Percentiles rank a stretch among this genome's conserved stretches.
These are phyloP conservation scores for Arctocebus calabarensis DNA, from an alignment of 2,797 vertebrate genomes.

Conservation along the genomic window DNA sequence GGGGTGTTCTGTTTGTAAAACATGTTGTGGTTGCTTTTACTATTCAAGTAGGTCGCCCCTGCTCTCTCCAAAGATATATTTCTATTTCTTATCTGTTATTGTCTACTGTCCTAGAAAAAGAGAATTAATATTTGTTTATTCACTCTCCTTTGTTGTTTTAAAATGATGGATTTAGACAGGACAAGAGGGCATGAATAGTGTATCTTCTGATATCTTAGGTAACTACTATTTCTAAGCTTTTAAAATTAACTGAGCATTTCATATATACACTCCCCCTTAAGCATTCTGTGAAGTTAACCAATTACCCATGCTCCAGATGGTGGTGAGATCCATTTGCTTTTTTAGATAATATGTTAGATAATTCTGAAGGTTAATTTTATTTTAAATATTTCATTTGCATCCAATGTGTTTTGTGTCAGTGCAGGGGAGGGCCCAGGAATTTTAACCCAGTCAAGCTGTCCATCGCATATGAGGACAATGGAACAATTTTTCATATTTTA, in stretches of 20 bases:
- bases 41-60: not conserved
- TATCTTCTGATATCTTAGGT: not conserved
- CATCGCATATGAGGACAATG: not conserved
- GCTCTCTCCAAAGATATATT: not conserved
- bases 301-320: not conserved
- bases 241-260: not conserved
- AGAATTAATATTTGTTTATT: not conserved
- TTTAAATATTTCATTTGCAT: not conserved
- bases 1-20: not conserved
- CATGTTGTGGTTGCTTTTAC: not conserved
- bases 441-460: not conserved
- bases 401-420: not conserved
- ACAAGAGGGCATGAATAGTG: not conserved
- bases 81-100: not conserved
- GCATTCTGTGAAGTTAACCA: not conserved
- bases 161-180: not conserved
- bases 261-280: not conserved
- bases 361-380: not conserved
- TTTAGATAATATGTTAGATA: not conserved
- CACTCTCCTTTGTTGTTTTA: not conserved
- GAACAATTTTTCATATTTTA: not conserved
- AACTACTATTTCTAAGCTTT: not conserved
- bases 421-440: not conserved
- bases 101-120: not conserved
- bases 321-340: not conserved